Evolutionary conservation across 1,140 invertebrate genomes (phyloP), one percentile per base, ranked within the genome.

Genomic region (Leptinotarsa undecemlineata): DNA sequence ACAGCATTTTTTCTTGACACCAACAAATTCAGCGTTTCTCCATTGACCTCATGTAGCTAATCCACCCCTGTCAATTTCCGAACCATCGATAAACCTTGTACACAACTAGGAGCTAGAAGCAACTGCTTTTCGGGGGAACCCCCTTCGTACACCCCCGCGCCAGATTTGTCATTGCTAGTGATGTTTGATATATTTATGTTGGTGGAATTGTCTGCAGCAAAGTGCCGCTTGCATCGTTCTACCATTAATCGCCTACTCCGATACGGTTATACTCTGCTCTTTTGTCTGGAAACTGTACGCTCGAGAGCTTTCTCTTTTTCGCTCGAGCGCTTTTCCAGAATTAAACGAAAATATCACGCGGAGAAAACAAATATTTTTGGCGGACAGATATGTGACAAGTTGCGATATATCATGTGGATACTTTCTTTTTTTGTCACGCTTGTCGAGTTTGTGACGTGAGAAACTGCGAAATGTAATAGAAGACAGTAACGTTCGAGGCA

Each of bases 151-250:
- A 73, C 77, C 73, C 79, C 81, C 79, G 72, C 74, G 61, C 72
- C 76, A 78, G 76, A 82, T 82, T 82, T 82, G 81, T 82, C 81
- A 82, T 81, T 81, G 81, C 76, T 78, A 78, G 78, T 80, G 79
- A 81, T 81, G 80, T 77, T 79, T 82, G 81, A 82, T 81, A 82
- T 82, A 82, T 82, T 82, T 82, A 82, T 82, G 81, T 81, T 76
- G 73, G 77, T 67, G 51, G 79, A 77, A 81, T 81, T 81, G 80
- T 81, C 80, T 82, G 74, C 76, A 74, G 77, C 79, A 78, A 81
- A 81, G 80, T 81, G 81, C 71, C n/a, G 51, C 51, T 68, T 68
- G 72, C 62, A 69, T 20, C 64, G 20, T 48, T 47, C 48, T 14
- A 13, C 75, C 77, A 80, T 79, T 81, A 81, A 81, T 80, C 80